phyloP scores from a whole-genome alignment of 1,140 invertebrate genomes.

The Chironomus tepperi region DNA sequence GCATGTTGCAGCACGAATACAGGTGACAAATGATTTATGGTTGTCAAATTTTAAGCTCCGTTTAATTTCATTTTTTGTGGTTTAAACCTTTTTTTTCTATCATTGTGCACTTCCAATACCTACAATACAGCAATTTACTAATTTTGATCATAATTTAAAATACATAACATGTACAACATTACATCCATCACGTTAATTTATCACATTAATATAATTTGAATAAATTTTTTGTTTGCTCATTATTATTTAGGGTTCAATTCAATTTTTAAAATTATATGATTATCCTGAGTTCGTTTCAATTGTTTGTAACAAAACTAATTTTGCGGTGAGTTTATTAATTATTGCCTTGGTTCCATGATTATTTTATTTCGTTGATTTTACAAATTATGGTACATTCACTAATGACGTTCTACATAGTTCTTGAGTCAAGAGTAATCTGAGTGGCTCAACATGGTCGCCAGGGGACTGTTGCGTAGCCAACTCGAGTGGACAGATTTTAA shows the following conservation, averaged over 20 bases:
- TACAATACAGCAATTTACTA: no score
- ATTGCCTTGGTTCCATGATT: not conserved
- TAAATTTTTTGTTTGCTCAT: not conserved
- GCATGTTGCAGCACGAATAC: slow-evolving; percentile 40
- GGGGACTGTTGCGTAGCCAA: no score
- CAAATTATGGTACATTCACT: no score
- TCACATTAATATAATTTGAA: not conserved
- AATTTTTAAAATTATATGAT: slow-evolving; percentile 62
- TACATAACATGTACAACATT: no score
- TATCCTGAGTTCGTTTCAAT: slow-evolving; percentile 56
- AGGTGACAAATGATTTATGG: slow-evolving; percentile 32
- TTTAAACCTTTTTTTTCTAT: no score
- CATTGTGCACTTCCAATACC: no score
- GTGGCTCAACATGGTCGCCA: no score
- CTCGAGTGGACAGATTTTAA: no score
- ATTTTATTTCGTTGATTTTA: slow-evolving; percentile 25
- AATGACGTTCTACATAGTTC: no score
- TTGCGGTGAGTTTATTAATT: slow-evolving; percentile 42
- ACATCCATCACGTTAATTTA: not conserved
- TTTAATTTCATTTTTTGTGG: not conserved
- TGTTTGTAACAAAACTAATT: slow-evolving; percentile 51
- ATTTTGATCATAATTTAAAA: no score
- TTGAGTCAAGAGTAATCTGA: no score
- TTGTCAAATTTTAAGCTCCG: not conserved
- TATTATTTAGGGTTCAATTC: slow-evolving; percentile 59